Evolutionary conservation across 2,797 vertebrate species (phyloP), one percentile per base, ranked within the genome.

Genomic region (Chaunax sp.): DNA sequence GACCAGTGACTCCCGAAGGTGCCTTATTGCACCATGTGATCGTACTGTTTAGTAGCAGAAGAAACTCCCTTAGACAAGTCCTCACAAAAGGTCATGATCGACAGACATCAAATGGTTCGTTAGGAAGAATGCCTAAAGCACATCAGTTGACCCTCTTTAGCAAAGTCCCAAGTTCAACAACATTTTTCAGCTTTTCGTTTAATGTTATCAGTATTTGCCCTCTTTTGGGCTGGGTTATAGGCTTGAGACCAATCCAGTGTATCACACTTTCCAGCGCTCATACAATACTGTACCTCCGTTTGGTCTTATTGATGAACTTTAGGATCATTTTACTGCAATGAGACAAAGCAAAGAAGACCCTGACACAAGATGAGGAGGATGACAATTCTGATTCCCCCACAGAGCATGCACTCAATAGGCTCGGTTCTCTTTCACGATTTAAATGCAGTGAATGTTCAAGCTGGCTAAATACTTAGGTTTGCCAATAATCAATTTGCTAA

Each of bases 311-410:
- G 94, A 96, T 95, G 95, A 93, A 96, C 95, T 96, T 96, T 97
- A 96, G 94, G 95, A 94, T 96, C 95, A 95, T 93, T 95, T 95
- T 95, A 96, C 96, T 97, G 95, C 94, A 97, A 96, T 96, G 96
- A 96, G 93, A 97, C 94, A 95, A 96, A 96, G 94, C 95, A 95
- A 96, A 93, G 81, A 87, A 96, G 93, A 94, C 95, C 96, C 95
- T 96, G 93, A 96, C 94, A 96, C 93, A 95, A 86, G 95, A 96
- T 95, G 95, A 95, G 93, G 91, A 95, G 92, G 93, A 95, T 95
- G 93, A 92, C 89, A 89, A 90, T 91, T 94, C 71, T 25, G 78
- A 77, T 93, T 87, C 90, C 92, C 92, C 93, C 75, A 80, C 88
- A 91, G 89, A 92, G 93, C 95, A 97, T 95, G 96, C 95, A 95